Evolutionary conservation across 2,797 vertebrate genomes (phyloP).

Genomic region (Hemibagrus guttatus): DNA sequence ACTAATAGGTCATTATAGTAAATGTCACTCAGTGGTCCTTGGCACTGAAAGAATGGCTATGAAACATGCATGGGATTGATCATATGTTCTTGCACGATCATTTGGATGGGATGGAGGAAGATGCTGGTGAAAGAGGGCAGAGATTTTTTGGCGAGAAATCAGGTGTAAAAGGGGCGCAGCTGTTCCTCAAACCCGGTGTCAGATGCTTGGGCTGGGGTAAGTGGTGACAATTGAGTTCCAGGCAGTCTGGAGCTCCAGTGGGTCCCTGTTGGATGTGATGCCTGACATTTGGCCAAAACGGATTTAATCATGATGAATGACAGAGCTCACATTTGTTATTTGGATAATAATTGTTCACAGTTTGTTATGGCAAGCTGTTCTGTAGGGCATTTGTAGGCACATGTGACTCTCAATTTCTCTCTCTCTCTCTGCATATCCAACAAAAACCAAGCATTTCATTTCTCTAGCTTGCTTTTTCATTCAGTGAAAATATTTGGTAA

Average conservation of each 20-base stretch:
- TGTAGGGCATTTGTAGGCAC: not conserved
- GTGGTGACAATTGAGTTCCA: slow-evolving; percentile 15
- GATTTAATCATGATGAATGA: slow-evolving; percentile 45
- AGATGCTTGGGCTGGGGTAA: slow-evolving; percentile 44
- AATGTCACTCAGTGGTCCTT: not conserved
- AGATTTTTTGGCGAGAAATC: slow-evolving; percentile 13
- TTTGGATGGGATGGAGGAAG: slow-evolving; percentile 8
- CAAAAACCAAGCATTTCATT: not conserved
- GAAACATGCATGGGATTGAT: slow-evolving; percentile 5
- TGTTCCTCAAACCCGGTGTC: slow-evolving; percentile 38
- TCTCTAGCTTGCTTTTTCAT: not conserved
- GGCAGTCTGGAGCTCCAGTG: slow-evolving; percentile 23
- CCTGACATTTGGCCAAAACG: slow-evolving; percentile 29
- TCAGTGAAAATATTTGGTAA: not conserved
- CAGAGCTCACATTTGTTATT: slow-evolving; percentile 20
- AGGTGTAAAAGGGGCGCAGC: slow-evolving; percentile 33
- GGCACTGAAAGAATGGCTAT: not conserved
- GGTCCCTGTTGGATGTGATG: slow-evolving; percentile 25
- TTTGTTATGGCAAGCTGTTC: slow-evolving; percentile 30
- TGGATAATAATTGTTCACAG: slow-evolving; percentile 25
- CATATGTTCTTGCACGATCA: slow-evolving; percentile 39
- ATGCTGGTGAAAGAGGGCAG: not conserved
- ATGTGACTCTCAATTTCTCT: not conserved
- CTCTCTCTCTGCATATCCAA: not conserved
- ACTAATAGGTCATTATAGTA: not conserved